Conservation (phyloP, 2,113 vertebrate species). For the Axis porcinus region DNA sequence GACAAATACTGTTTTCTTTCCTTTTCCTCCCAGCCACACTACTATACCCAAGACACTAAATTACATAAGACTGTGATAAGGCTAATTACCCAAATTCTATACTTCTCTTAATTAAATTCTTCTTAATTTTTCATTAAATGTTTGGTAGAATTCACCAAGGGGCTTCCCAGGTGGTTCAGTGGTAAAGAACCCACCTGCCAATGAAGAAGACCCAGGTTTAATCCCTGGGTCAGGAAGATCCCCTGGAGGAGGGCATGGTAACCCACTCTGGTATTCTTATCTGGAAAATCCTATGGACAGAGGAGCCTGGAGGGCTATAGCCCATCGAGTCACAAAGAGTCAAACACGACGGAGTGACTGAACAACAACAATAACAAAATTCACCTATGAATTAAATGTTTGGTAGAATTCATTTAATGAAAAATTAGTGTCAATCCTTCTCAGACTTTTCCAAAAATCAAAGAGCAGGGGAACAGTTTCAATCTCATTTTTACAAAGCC, state of each 20-base stretch:
- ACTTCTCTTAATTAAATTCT: background rate
- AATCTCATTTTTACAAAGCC: background rate
- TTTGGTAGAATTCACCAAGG: background rate
- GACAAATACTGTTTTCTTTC: background rate
- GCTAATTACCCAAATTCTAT: background rate
- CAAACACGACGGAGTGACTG: background rate
- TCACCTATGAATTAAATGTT: background rate
- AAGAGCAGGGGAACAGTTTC: background rate
- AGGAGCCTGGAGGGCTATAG: background rate
- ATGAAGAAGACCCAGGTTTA: background rate
- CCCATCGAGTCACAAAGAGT: background rate
- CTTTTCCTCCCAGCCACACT: background rate
- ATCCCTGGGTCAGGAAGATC: background rate
- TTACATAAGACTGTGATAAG: background rate
- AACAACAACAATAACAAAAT: background rate
- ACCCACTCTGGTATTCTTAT: background rate
- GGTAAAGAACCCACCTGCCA: background rate
- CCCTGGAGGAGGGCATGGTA: background rate
- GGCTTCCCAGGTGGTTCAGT: background rate
- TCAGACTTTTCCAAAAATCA: background rate
- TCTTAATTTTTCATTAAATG: background rate
- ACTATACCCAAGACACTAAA: background rate
- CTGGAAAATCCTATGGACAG: background rate
- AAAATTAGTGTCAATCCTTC: background rate
- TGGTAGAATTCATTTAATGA: background rate